Percentiles rank a stretch among this genome's conserved stretches.
Conservation (phyloP, 2,113 vertebrate genomes). For the Perognathus longimembris region DNA sequence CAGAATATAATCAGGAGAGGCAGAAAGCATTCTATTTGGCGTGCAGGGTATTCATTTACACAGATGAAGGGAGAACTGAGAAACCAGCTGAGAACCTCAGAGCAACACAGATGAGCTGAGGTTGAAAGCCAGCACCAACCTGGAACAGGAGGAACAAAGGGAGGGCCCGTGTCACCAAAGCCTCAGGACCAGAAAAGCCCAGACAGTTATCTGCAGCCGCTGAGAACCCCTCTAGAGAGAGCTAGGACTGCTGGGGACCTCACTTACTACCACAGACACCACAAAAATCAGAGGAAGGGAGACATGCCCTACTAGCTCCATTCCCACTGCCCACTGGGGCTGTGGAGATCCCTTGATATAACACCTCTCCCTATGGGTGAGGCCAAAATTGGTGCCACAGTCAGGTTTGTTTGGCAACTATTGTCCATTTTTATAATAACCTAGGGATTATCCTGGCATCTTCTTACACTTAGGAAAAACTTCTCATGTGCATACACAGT, state of each 20-base stretch:
- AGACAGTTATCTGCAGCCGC: neutral
- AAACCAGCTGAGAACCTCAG: neutral
- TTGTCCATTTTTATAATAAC: neutral
- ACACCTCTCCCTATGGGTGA: neutral
- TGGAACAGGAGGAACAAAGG: neutral
- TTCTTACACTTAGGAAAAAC: neutral
- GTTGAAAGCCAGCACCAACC: neutral
- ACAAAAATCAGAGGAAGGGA: neutral
- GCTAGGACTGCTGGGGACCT: neutral
- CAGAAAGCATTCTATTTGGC: neutral
- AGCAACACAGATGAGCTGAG: neutral
- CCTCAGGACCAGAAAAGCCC: neutral
- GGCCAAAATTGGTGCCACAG: neutral
- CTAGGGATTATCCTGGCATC: neutral
- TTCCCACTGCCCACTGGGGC: neutral
- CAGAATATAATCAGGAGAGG: neutral
- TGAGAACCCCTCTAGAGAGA: rapidly evolving
- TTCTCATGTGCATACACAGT: rapidly evolving
- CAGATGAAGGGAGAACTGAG: neutral
- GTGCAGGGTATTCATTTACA: neutral
- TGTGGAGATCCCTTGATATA: no score
- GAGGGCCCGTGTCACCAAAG: neutral
- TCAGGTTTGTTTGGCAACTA: neutral
- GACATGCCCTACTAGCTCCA: neutral
- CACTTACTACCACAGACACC: neutral